These are phyloP conservation scores for Mycetomoellerius zeteki DNA, from an alignment of 1,140 invertebrate species.

Conservation along the genomic window DNA sequence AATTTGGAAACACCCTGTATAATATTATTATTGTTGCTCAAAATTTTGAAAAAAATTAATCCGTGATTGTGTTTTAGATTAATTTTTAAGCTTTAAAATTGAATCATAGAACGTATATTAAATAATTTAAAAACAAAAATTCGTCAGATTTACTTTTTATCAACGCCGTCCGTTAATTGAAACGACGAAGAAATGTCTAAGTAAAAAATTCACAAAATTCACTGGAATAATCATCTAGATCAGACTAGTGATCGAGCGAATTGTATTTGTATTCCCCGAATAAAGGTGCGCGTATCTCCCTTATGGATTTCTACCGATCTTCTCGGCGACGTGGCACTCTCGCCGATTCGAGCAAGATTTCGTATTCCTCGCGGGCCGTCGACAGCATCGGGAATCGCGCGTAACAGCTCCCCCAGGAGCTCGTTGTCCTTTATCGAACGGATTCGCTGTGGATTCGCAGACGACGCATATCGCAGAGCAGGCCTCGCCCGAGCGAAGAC, in stretches of 20 bases:
- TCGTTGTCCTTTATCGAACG: conserved; percentile 89
- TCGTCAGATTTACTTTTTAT: neutral
- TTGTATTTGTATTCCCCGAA: conserved; percentile 89
- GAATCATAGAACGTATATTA: neutral
- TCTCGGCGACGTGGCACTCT: conserved; percentile 90
- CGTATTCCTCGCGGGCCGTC: conserved; percentile 88
- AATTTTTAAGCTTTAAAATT: neutral
- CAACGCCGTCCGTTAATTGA: neutral
- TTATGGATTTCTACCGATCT: conserved; percentile 87
- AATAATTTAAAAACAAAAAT: neutral
- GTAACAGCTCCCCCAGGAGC: conserved; percentile 90
- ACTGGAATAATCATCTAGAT: neutral
- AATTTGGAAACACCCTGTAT: too few relatives aligned
- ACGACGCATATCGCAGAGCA: conserved; percentile 90
- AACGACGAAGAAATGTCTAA: neutral
- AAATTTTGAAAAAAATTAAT: neutral
- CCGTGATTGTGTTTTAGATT: neutral
- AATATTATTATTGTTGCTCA: too few relatives aligned
- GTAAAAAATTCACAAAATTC: neutral
- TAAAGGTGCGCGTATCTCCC: conserved; percentile 87
- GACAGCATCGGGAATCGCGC: conserved; percentile 90
- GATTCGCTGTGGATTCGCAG: conserved; percentile 91
- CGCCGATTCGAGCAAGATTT: conserved; percentile 89
- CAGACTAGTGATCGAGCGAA: conserved; percentile 87
- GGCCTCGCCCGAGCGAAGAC: conserved; percentile 87